Evolutionary conservation across 2,888 invertebrate species (phyloP).

Genomic region (Protonemura montana): DNA sequence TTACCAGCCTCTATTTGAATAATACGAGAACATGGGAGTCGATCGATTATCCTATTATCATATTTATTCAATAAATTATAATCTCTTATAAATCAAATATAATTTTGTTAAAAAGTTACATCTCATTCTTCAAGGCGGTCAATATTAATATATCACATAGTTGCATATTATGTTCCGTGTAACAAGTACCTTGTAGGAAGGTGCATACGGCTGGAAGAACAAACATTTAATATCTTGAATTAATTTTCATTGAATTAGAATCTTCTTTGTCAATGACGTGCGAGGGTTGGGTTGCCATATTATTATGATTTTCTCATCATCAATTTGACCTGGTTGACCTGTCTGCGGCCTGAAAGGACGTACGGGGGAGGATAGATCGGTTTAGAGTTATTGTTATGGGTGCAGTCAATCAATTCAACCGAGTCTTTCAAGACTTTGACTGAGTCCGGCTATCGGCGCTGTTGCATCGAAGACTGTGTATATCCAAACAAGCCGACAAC

Average conservation of each 20-base stretch:
- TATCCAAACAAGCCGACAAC: background rate
- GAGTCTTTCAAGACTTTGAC: background rate
- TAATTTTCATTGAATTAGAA: constrained; percentile 2
- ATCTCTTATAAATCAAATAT: constrained; percentile 33
- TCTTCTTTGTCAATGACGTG: background rate
- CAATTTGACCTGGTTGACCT: background rate
- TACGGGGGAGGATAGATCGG: background rate
- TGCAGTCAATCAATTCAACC: background rate
- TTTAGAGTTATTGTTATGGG: background rate
- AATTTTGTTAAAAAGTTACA: constrained; percentile 20
- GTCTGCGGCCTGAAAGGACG: background rate
- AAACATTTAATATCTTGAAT: background rate
- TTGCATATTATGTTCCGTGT: background rate
- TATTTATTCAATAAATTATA: constrained; percentile 39
- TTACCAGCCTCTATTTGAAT: constrained; percentile 29
- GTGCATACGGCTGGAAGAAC: background rate
- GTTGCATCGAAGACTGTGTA: background rate
- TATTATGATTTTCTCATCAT: constrained; percentile 1
- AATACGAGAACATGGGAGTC: constrained; percentile 18
- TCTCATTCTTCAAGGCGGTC: background rate
- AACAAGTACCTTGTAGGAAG: background rate
- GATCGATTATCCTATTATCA: constrained; percentile 29
- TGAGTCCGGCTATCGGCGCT: too few relatives aligned
- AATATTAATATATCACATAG: background rate
- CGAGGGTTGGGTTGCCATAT: background rate